Base-by-base conservation (phyloP, 2,888 invertebrate species). In the Chloroclysta siterata region DNA sequence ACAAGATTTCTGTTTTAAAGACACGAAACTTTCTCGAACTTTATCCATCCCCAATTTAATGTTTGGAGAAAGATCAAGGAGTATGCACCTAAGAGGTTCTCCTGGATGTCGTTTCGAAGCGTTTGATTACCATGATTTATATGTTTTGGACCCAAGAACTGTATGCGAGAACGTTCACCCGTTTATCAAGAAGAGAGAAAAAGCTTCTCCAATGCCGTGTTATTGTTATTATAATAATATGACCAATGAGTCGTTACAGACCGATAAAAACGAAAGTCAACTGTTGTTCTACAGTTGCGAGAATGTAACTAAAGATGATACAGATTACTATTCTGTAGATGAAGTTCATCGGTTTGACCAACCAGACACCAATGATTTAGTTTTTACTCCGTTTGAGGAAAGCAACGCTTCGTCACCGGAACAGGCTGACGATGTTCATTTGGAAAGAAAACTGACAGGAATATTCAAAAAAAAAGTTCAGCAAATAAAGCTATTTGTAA, bases 1-100 rank as follows among this genome's bases (percentile, higher is more conserved):
- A 6, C 14, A 14, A 8, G 53, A 51, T 33, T 46, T 63, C 11
- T 17, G 39, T 22, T 54, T 22, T 53, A 48, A 7, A 0, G 42
- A 44, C 22, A 61, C 46, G 28, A 65, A 59, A 48, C 8, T 53
- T 14, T 17, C 33, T 56, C 68, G 61, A 8, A 60, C 59, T n/a
- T 63, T 58, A 56, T 79, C 80, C 4, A 76, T 77, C 55, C 78
- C 79, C 13, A 68, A 76, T 63, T 60, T 72, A 15, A 59, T 69
- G 22, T 69, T 51, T 55, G 66, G 69, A 28, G 55, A 68, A 22
- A 77, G 75, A 62, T 65, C 66, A 13, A 63, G 70, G 36, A 79
- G 74, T 63, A 76, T 80, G 51, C 89, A 89, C 66, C 67, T 75
- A 6, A 84, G 71, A 70, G 89, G 89, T 10, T 83, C 81, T 50